These are phyloP conservation scores for Dermochelys coriacea DNA, from an alignment of 2,797 vertebrate genomes.

Conservation along the genomic window DNA sequence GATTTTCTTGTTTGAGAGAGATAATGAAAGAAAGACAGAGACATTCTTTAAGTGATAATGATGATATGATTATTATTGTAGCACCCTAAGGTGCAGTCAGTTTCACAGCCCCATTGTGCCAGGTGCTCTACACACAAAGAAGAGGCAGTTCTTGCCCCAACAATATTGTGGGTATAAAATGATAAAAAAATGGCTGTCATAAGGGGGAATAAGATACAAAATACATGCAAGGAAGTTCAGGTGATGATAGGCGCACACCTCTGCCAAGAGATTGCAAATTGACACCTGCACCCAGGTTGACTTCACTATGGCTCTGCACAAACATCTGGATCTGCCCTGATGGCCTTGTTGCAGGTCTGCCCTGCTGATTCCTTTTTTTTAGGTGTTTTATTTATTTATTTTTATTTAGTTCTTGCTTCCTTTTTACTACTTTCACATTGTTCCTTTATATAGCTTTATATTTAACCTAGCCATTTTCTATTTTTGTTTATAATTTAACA, in stretches of 20 bases:
- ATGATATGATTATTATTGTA: neutral
- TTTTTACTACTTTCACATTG: constrained; percentile 29
- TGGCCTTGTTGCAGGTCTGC: neutral
- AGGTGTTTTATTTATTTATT: constrained; percentile 19
- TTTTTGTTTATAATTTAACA: constrained; percentile 1
- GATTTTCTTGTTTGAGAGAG: neutral
- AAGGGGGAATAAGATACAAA: constrained; percentile 72
- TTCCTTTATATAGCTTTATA: neutral
- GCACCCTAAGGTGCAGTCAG: neutral
- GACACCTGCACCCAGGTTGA: constrained; percentile 66
- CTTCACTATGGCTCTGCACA: constrained; percentile 61
- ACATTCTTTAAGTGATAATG: neutral
- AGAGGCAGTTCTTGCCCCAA: constrained; percentile 35
- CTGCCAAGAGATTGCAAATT: constrained; percentile 72
- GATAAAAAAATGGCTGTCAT: constrained; percentile 51
- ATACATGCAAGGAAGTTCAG: constrained; percentile 72
- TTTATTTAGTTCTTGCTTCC: neutral
- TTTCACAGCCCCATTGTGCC: constrained; percentile 7
- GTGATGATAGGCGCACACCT: constrained; percentile 75
- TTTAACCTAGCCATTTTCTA: neutral
- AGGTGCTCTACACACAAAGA: constrained; percentile 23
- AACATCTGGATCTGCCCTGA: constrained; percentile 51
- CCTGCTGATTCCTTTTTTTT: constrained; percentile 43
- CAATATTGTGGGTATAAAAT: constrained; percentile 40
- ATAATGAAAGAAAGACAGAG: neutral